Base-by-base conservation (phyloP, 2,113 vertebrate species). In the Sceloporus tristichus region DNA sequence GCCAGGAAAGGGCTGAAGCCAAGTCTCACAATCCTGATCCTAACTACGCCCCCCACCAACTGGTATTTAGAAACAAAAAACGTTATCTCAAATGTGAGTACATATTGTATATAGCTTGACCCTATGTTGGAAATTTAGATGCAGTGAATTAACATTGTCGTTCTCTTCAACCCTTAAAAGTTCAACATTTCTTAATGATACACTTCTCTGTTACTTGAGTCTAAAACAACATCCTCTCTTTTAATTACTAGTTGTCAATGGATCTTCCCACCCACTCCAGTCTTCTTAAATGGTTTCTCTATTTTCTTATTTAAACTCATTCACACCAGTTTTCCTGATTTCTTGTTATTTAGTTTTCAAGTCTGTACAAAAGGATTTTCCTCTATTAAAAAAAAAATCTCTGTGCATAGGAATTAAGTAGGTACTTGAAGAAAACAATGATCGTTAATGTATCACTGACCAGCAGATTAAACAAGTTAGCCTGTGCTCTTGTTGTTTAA, bases 161-260 rank as follows among this genome's bases (percentile, higher is more conserved):
- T 82, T 23, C 38, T 27, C 25, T 29, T 23, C 11, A 71, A n/a
- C 2, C 48, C 29, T 34, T 21, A 54, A 23, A 34, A 56, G 42
- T 73, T 84, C 48, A 74, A 14, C 38, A 9, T n/a, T 29, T 83
- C 16, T 21, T 16, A 74, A 84, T 93, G 42, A 21, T 65, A 71
- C 74, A 13, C 66, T 86, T 40, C 40, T 81, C 56, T 80, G 2
- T 82, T 88, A 27, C 65, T 42, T 9, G 0, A 25, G n/a, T 10
- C 9, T 59, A 16, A 92, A 53, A 89, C 7, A 88, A 14, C 82
- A 29, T 29, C 40, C 48, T 71, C 7, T 83, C 66, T 70, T n/a
- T 38, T 19, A 25, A 16, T 83, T n/a, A 71, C 10, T 18, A 75
- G 23, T 56, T 38, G n/a, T 25, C n/a, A 34, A 23, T 4, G 19